Conservation (phyloP, 2,113 vertebrate genomes). For the Tachysurus vachellii region DNA sequence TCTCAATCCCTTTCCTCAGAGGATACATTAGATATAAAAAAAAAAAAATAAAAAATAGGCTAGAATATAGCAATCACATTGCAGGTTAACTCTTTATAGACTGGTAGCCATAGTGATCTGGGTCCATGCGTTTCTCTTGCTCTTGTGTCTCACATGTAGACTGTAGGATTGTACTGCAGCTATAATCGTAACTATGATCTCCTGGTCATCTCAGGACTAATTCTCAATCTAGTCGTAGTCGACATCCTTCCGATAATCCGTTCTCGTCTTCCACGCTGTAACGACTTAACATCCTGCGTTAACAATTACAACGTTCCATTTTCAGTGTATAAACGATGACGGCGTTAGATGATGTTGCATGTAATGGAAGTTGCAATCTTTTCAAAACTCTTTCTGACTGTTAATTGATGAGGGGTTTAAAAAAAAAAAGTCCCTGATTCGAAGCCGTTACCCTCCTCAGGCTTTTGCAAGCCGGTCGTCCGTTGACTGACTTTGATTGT, state of each 20-base stretch:
- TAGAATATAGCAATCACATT: too few species aligned
- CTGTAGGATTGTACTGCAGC: too few species aligned
- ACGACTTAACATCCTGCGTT: too few species aligned
- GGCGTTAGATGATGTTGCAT: not conserved
- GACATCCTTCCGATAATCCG: too few species aligned
- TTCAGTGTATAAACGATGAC: not conserved
- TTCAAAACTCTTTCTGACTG: not conserved
- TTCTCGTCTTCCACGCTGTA: not conserved
- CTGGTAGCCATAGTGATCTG: not conserved
- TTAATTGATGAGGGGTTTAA: not conserved
- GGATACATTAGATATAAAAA: not conserved
- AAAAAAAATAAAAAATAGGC: not conserved
- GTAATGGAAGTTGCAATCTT: not conserved
- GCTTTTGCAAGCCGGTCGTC: not conserved
- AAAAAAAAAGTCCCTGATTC: not conserved
- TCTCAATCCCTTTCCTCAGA: not conserved
- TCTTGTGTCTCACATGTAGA: too few species aligned
- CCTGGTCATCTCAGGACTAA: too few species aligned
- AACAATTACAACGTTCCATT: too few species aligned
- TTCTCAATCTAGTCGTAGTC: too few species aligned
- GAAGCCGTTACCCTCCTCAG: not conserved
- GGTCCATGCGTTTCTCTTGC: too few species aligned
- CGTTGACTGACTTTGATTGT: constrained; percentile 65
- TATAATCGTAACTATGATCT: too few species aligned
- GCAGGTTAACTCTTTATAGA: not conserved